Conservation (phyloP, 2,113 vertebrate species). For the Polypterus bichir region DNA sequence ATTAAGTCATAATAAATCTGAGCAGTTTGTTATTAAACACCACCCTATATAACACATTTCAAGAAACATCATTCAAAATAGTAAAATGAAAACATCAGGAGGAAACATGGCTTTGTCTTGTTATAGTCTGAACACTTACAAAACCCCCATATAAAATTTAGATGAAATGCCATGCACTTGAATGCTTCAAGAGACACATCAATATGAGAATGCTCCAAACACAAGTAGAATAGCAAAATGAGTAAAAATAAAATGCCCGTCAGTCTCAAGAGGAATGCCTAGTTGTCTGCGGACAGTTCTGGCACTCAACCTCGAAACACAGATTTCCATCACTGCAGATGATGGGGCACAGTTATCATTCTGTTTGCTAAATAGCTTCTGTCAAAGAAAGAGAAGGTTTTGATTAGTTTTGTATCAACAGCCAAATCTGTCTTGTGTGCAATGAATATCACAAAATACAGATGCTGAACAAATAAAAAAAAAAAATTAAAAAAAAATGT, state of each 20-base stretch:
- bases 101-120: too few species aligned
- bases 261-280: slow-evolving; percentile 17
- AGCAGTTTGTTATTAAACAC: too few species aligned
- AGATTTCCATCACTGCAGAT: slow-evolving; percentile 18
- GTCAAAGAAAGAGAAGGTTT: slow-evolving; percentile 28
- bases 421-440: slow-evolving; percentile 39
- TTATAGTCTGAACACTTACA: too few species aligned
- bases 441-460: slow-evolving; percentile 28
- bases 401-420: slow-evolving; percentile 27
- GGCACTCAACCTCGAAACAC: background rate
- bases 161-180: slow-evolving; percentile 20
- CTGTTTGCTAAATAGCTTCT: slow-evolving; percentile 33
- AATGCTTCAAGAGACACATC: slow-evolving; percentile 25
- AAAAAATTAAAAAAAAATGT: too few species aligned
- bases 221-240: background rate
- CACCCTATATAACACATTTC: too few species aligned
- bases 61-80: too few species aligned
- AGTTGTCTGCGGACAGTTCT: slow-evolving; percentile 3
- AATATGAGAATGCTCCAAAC: background rate
- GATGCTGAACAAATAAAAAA: slow-evolving; percentile 15
- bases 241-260: background rate
- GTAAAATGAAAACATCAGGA: too few species aligned
- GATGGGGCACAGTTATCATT: slow-evolving; percentile 21
- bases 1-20: too few species aligned
- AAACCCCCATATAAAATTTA: background rate